These are phyloP conservation scores for Pseudomyrmex sp. DNA, from an alignment of 1,140 invertebrate genomes.

Conservation along the genomic window DNA sequence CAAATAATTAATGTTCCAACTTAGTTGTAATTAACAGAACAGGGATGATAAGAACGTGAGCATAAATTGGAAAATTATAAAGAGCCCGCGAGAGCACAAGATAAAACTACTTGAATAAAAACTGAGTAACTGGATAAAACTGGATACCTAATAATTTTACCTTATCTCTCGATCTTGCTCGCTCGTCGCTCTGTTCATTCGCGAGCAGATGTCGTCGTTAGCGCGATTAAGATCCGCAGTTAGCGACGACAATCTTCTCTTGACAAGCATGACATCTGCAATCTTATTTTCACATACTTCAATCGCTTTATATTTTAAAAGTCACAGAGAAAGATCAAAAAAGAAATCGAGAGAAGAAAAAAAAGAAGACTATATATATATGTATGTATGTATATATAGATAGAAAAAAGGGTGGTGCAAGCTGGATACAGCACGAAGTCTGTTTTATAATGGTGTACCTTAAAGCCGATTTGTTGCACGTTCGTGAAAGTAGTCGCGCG, in stretches of 20 bases:
- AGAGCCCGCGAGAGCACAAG: neutral
- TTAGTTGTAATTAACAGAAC: slow-evolving; percentile 17
- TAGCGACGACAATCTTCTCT: slow-evolving; percentile 12
- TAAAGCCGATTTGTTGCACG: slow-evolving; percentile 72
- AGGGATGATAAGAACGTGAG: neutral
- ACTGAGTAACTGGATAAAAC: neutral
- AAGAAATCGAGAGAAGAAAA: neutral
- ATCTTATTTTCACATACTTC: slow-evolving; percentile 34
- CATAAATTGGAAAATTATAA: slow-evolving; percentile 21
- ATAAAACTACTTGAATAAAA: slow-evolving; percentile 27
- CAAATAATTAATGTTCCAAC: too few species aligned
- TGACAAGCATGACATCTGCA: slow-evolving; percentile 7
- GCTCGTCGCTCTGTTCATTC: neutral
- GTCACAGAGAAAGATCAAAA: slow-evolving; percentile 31
- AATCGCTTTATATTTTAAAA: slow-evolving; percentile 39
- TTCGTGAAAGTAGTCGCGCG: slow-evolving; percentile 59
- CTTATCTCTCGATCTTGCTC: slow-evolving; percentile 27
- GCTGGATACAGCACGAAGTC: slow-evolving; percentile 60
- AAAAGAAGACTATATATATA: neutral
- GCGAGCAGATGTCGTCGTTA: neutral
- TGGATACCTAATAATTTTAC: neutral
- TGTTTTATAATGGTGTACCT: slow-evolving; percentile 67
- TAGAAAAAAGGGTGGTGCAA: neutral
- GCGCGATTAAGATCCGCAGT: slow-evolving; percentile 35
- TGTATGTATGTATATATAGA: neutral